Base-by-base conservation (phyloP, 2,797 vertebrate genomes). In the Onychomys arenicola region DNA sequence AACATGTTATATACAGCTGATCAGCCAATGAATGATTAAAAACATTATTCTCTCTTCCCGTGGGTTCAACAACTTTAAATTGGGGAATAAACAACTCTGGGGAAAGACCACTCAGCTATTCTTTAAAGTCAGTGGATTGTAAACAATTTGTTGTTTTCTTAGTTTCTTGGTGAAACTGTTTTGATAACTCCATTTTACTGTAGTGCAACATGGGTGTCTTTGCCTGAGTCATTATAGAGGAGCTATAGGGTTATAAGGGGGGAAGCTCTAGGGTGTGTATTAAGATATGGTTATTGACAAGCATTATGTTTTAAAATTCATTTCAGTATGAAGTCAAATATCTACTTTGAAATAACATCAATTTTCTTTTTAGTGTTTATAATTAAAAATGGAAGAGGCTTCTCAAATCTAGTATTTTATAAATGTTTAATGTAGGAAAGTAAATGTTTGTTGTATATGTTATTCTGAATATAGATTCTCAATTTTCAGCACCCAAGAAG, bases 361-460 rank as follows among this genome's bases (percentile, higher is more conserved):
- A 25, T 80, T 94, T 94, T 96, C 27, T 96, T 77, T 89, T 96
- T 90, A 10, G 9, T 80, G 49, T 83, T 89, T 95, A 89, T 84
- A 95, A 96, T 96, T 97, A 96, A 97, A 96, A 95, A 91, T 90
- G 43, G 67, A 96, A 95, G 76, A 94, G 61, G 1, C 40, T 93
- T 13, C 52, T 90, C 93, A 61, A 12, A 89, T 86, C 90, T 93
- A 95, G 93, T 46, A 82, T 91, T 95, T 95, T 95, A 92, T 97
- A 96, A 40, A 93, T 82, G 97, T 91, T 82, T 94, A 97, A 97
- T 93, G 32, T 57, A 83, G 46, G 8, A 94, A 94, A 34, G 2
- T 81, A 96, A 97, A 96, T 93, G n/a, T 86, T 95, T 89, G 16
- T 37, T 93, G 7, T 65, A 67, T 96, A 14, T 32, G 84, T 97